phyloP scores from a whole-genome alignment of 2,113 vertebrate genomes.

The Scopus umbretta region DNA sequence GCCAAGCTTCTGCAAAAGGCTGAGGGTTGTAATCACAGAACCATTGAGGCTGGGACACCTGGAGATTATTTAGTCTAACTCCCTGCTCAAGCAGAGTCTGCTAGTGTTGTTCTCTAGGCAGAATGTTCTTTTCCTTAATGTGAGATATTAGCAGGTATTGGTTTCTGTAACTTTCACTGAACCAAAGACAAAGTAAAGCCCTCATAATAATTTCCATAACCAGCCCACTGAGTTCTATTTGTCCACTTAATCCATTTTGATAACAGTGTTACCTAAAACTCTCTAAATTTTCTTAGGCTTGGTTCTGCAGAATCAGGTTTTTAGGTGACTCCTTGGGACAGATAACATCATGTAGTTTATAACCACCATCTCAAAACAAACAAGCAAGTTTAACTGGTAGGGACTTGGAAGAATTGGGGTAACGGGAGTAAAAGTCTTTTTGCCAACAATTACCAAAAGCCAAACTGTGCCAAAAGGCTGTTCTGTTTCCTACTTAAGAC shows the following conservation, averaged over 20 bases:
- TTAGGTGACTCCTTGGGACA: background rate
- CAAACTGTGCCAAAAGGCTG: background rate
- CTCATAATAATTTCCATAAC: background rate
- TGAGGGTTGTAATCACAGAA: background rate
- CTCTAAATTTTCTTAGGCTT: background rate
- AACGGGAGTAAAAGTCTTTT: background rate
- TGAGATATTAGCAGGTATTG: background rate
- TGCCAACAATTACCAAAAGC: background rate
- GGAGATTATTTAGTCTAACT: background rate
- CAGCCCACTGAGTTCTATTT: background rate
- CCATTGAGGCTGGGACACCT: rapidly evolving
- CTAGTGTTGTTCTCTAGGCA: background rate
- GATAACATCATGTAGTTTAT: background rate
- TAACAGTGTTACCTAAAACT: background rate
- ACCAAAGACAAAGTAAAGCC: background rate
- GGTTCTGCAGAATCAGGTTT: background rate
- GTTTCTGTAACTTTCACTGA: background rate
- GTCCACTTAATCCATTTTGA: background rate
- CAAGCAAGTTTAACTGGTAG: background rate
- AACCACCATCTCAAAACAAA: background rate
- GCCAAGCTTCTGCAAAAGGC: background rate
- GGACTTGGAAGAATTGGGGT: background rate
- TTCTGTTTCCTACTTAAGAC: background rate
- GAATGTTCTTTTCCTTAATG: background rate
- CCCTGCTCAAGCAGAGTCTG: background rate